Conservation (phyloP, 2,113 vertebrate species). For the Cranoglanis bouderius region DNA sequence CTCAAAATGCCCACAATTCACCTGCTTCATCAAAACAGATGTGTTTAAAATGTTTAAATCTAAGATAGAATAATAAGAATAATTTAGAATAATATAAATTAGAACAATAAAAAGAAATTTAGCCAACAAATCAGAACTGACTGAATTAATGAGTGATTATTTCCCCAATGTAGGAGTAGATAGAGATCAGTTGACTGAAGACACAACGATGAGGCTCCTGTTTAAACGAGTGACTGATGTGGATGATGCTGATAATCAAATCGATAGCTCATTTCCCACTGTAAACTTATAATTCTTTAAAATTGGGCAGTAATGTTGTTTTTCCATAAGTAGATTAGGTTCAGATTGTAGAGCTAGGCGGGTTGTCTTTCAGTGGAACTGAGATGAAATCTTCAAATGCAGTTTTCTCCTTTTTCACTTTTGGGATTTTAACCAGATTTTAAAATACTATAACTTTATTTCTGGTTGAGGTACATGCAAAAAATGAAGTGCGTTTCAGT, state of each 20-base stretch:
- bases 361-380: neutral
- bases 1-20: too few relatives aligned
- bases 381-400: neutral
- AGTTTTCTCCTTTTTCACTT: conserved; percentile 6
- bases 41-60: neutral
- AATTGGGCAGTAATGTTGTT: conserved; percentile 17
- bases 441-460: neutral
- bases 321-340: neutral
- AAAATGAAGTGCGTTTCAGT: neutral
- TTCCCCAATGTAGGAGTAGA: neutral
- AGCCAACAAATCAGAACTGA: neutral
- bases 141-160: neutral
- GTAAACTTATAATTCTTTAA: neutral
- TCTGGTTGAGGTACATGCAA: neutral
- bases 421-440: neutral
- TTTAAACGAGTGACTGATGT: neutral
- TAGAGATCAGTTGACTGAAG: neutral
- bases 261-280: neutral
- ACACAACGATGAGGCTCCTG: neutral
- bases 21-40: neutral
- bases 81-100: neutral
- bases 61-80: neutral
- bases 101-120: neutral
- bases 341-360: neutral
- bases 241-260: neutral